Conservation (phyloP, 2,113 vertebrate species). For the Fukomys damarensis region DNA sequence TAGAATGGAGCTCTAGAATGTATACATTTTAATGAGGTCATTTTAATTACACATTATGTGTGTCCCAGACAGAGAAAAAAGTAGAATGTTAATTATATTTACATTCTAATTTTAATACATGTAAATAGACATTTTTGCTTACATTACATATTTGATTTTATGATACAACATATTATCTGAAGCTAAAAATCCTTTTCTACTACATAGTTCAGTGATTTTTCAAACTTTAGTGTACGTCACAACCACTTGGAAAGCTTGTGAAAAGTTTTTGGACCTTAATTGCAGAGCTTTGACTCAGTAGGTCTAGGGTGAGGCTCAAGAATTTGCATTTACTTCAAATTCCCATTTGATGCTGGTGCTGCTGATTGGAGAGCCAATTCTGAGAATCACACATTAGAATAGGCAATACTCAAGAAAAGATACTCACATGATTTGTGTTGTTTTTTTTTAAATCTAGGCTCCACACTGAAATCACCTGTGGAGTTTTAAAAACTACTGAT, state of each 20-base stretch:
- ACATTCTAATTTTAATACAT: background rate
- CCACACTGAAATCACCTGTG: background rate
- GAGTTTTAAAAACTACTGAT: background rate
- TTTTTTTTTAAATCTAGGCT: background rate
- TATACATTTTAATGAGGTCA: background rate
- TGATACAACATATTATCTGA: background rate
- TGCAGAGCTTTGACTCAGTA: background rate
- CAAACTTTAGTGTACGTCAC: background rate
- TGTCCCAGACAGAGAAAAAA: background rate
- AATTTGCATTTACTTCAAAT: background rate
- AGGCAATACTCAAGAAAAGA: background rate
- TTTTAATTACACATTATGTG: background rate
- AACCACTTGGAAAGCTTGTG: background rate
- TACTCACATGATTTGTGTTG: background rate
- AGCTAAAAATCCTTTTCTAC: background rate
- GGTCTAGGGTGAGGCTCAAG: background rate
- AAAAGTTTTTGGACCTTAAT: background rate
- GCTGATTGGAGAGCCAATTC: no score
- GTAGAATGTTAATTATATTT: constrained; percentile 7
- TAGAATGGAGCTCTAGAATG: background rate
- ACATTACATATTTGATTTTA: background rate
- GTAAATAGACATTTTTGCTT: background rate
- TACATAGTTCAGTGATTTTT: background rate
- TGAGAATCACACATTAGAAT: background rate
- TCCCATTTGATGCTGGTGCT: background rate